These are phyloP conservation scores for Rhinogobio ventralis DNA, from an alignment of 2,797 vertebrate species.

Conservation along the genomic window DNA sequence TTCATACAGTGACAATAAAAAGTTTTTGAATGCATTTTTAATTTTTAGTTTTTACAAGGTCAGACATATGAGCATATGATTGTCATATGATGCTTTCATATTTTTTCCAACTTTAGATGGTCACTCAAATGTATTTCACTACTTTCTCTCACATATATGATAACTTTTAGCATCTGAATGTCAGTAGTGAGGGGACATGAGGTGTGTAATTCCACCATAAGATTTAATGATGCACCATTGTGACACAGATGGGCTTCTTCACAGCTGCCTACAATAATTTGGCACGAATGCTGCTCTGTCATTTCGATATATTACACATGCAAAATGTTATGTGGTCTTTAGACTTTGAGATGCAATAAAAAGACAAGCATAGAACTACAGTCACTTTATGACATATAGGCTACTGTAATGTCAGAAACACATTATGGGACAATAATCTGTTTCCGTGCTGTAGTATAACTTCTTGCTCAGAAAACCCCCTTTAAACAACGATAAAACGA, in stretches of 20 bases:
- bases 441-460: neutral
- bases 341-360: conserved; percentile 17
- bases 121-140: neutral
- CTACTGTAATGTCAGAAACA: neutral
- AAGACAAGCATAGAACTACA: conserved; percentile 10
- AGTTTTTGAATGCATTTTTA: neutral
- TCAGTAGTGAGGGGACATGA: conserved; percentile 10
- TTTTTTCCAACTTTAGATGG: neutral
- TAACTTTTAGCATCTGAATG: neutral
- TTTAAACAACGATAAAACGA: neutral
- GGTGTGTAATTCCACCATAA: conserved; percentile 25
- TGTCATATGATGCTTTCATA: neutral
- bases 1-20: neutral
- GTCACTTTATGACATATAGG: neutral
- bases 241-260: conserved; percentile 30
- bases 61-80: neutral
- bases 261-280: conserved; percentile 23
- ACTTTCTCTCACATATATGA: neutral
- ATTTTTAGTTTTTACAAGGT: neutral
- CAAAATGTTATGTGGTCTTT: neutral
- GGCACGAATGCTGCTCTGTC: conserved; percentile 5
- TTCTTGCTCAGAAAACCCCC: neutral
- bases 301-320: conserved; percentile 6
- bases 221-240: neutral
- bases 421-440: neutral